Base-by-base conservation (phyloP, 2,888 invertebrate genomes). In the Pogonocherus hispidulus region DNA sequence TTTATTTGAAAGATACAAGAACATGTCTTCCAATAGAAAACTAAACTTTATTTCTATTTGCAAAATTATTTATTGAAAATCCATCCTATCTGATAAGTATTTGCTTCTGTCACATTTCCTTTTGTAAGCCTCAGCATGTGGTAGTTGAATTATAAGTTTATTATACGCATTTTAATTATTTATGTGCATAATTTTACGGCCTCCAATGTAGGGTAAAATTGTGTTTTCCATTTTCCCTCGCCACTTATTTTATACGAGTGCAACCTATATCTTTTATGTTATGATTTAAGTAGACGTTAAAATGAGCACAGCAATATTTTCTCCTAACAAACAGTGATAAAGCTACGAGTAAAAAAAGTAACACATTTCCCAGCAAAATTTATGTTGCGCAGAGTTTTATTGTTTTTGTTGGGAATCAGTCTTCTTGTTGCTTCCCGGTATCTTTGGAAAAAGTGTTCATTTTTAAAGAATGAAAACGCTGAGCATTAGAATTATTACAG, bases 211-310 rank as follows among this genome's bases (percentile, higher is more conserved):
- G 18, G n/a, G 23, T 49, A 49, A 23, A 49, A 49, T 49, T 49
- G 14, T 23, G 20, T 49, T 22, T 49, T 49, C 49, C 23, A 49
- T 49, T 49, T 49, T 22, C n/a, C n/a, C 23, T 49, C n/a, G 23
- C 4, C 49, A 49, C 23, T 49, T 49, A 49, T 23, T 49, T 18
- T 49, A 23, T 23, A n/a, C n/a, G 9, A 49, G 49, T 14, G 41
- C 14, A 3, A 41, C 41, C 41, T 41, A 41, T 41, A 41, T 16
- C 41, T 41, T 41, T 41, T 41, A 41, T 41, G n/a, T n/a, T 41
- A 41, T 41, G 41, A 41, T 41, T 41, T 41, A 41, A 41, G 14
- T 41, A 41, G 41, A 41, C 41, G 41, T 41, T 41, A 41, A 41
- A 41, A n/a, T 41, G 41, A 41, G 41, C 41, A 14, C 37, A 14